These are phyloP conservation scores for Lasioglossum leucozonium DNA, from an alignment of 2,888 invertebrate genomes.

Conservation along the genomic window DNA sequence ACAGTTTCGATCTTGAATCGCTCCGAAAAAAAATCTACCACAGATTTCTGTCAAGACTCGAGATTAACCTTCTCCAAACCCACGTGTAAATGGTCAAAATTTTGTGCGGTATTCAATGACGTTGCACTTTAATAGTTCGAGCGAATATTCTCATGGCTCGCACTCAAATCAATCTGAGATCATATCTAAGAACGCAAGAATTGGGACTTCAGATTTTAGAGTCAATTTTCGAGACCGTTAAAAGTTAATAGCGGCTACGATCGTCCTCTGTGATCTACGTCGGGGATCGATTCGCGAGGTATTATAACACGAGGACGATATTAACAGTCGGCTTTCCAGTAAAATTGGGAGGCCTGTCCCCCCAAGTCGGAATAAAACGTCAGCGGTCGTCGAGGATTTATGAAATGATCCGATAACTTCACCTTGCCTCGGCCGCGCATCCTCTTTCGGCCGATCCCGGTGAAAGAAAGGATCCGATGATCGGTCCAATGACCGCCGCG, in stretches of 20 bases:
- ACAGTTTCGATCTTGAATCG: background rate
- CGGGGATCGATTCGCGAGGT: background rate
- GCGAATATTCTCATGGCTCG: background rate
- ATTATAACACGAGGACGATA: background rate
- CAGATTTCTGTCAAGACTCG: background rate
- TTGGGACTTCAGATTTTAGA: no score
- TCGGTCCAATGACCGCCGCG: conserved; percentile 22
- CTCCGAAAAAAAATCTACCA: background rate
- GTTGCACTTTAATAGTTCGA: background rate
- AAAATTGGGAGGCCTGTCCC: background rate
- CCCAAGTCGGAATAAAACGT: background rate
- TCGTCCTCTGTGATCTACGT: background rate
- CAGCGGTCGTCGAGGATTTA: conserved; percentile 9
- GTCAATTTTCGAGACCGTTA: no score
- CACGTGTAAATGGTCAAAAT: background rate
- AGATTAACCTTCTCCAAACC: background rate
- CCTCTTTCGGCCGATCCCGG: conserved; percentile 36
- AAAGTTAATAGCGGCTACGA: background rate
- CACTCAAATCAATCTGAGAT: background rate
- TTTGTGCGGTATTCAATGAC: background rate
- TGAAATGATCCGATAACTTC: conserved; percentile 55
- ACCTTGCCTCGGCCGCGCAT: conserved; percentile 20
- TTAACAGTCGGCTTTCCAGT: background rate
- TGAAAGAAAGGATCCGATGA: conserved; percentile 14
- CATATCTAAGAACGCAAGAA: no score